These are phyloP conservation scores for Meiosimyza decipiens DNA, from an alignment of 2,888 invertebrate genomes.

Conservation along the genomic window DNA sequence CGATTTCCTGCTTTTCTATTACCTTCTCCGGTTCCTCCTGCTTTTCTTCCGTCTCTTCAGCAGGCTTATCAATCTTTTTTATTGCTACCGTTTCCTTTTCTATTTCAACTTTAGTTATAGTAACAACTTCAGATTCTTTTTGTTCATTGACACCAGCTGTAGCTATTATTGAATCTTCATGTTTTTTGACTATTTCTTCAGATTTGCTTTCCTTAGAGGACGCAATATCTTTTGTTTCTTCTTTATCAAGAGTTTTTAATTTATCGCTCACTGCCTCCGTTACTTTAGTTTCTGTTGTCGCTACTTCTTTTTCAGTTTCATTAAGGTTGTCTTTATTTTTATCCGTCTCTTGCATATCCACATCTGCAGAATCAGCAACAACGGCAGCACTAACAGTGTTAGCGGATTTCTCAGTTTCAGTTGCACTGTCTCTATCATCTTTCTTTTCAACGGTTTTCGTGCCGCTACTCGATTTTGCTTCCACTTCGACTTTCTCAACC, in stretches of 20 bases:
- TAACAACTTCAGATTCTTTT: conserved; percentile 18
- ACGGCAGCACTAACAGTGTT: conserved; percentile 16
- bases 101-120: conserved; percentile 23
- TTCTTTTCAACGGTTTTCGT: conserved; percentile 21
- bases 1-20: conserved; percentile 51
- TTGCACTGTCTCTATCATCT: conserved; percentile 44
- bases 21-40: conserved; percentile 33
- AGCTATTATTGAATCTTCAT: conserved; percentile 47
- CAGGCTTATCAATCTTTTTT: conserved; percentile 32
- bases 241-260: too few species aligned
- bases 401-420: conserved; percentile 44
- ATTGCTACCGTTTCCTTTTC: conserved; percentile 21
- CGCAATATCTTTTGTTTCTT: too few species aligned
- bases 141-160: conserved; percentile 27
- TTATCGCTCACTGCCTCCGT: neutral
- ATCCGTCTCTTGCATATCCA: conserved; percentile 43
- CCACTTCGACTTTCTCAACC: conserved; percentile 55
- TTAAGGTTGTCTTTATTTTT: conserved; percentile 39
- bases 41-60: conserved; percentile 48
- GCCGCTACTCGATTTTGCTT: conserved; percentile 38
- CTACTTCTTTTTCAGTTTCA: conserved; percentile 43
- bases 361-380: conserved; percentile 9
- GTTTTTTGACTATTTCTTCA: conserved; percentile 23
- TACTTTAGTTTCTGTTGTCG: conserved; percentile 13
- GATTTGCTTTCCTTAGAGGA: conserved; percentile 23